These are phyloP conservation scores for Petrocephalus zakoni DNA, from an alignment of 2,113 vertebrate species.

Conservation along the genomic window DNA sequence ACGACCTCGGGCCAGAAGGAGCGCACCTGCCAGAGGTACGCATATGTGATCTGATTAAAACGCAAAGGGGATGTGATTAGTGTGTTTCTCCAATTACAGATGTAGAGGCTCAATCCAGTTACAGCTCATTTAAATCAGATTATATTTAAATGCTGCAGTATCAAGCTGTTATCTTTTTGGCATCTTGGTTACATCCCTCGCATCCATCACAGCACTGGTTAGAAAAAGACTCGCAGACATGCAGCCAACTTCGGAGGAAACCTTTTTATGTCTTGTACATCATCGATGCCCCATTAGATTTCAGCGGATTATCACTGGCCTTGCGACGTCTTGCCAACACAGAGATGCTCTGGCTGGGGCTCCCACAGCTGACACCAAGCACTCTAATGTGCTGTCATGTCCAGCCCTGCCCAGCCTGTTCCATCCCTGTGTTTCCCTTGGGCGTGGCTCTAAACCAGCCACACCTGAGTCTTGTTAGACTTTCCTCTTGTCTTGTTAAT, in stretches of 20 bases:
- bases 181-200: neutral
- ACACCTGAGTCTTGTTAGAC: no score
- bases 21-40: conserved; percentile 3
- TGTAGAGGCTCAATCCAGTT: neutral
- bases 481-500: no score
- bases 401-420: no score
- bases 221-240: neutral
- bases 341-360: neutral
- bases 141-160: conserved; percentile 3
- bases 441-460: no score
- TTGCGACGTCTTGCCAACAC: neutral
- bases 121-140: conserved; percentile 4
- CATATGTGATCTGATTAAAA: conserved; percentile 2
- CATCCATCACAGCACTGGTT: neutral
- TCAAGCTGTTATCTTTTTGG: neutral
- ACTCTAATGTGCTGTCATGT: neutral
- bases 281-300: neutral
- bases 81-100: conserved; percentile 5
- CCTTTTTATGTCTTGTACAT: neutral
- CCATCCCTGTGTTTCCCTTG: no score
- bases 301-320: neutral
- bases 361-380: neutral
- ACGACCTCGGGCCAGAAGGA: neutral
- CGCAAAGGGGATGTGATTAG: conserved; percentile 2
- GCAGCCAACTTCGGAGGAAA: neutral